These are phyloP conservation scores for Gopherus evgoodei DNA, from an alignment of 2,113 vertebrate species.

Conservation along the genomic window DNA sequence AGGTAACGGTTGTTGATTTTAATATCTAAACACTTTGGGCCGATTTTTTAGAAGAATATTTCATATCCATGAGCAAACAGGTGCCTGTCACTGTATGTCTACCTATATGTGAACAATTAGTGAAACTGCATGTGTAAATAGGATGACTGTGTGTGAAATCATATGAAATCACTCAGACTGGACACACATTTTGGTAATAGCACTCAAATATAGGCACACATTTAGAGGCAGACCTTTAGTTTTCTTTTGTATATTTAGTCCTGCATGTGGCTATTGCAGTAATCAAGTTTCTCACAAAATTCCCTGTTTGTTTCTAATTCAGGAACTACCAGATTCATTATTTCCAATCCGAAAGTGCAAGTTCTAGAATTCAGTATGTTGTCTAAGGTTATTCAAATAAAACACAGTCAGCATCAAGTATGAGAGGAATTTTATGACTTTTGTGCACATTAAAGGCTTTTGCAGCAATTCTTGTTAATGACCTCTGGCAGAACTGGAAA, in stretches of 20 bases:
- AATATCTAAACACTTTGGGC: neutral
- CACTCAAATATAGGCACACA: neutral
- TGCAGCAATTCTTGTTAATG: slow-evolving; percentile 22
- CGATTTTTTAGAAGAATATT: neutral
- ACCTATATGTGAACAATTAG: neutral
- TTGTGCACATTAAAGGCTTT: slow-evolving; percentile 21
- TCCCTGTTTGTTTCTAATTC: slow-evolving; percentile 11
- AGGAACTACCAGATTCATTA: neutral
- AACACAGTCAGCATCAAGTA: neutral
- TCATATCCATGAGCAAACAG: neutral
- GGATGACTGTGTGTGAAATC: neutral
- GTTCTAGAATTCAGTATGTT: slow-evolving; percentile 45
- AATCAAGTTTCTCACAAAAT: slow-evolving; percentile 25
- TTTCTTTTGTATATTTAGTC: slow-evolving; percentile 15
- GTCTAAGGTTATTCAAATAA: slow-evolving; percentile 52
- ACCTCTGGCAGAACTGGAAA: slow-evolving; percentile 11
- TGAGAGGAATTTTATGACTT: slow-evolving; percentile 30
- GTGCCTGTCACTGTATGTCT: neutral
- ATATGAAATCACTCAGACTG: neutral
- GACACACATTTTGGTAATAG: neutral
- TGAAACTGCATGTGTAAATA: neutral
- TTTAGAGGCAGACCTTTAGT: neutral
- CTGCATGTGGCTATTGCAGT: neutral
- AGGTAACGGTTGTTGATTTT: neutral
- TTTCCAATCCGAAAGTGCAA: slow-evolving; percentile 1